A percentile compares a stretch with the other conserved stretches of the same genome.
phyloP scores from a whole-genome alignment of 1,140 invertebrate genomes.

The Pseudachorutes palmiensis region DNA sequence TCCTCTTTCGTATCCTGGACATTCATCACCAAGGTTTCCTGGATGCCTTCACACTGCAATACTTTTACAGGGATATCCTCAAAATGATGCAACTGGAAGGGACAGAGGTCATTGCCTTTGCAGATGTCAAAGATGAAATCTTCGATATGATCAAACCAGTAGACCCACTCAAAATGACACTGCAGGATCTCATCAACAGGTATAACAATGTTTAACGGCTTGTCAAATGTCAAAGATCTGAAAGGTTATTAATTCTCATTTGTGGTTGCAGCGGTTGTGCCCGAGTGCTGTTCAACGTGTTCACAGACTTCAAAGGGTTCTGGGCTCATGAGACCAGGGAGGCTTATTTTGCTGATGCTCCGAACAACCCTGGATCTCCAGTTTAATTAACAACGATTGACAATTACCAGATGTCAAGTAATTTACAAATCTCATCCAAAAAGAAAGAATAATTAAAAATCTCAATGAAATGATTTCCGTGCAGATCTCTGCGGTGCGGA shows the following conservation, averaged over 20 bases:
- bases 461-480: too few species aligned
- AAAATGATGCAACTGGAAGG: slow-evolving; percentile 76
- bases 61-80: slow-evolving; percentile 89
- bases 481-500: too few species aligned
- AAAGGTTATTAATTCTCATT: not conserved
- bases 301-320: slow-evolving; percentile 93
- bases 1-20: slow-evolving; percentile 86
- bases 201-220: slow-evolving; percentile 31
- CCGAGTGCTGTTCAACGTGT: slow-evolving; percentile 84
- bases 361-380: too few species aligned
- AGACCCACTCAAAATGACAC: slow-evolving; percentile 73
- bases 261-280: slow-evolving; percentile 74
- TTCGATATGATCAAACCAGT: slow-evolving; percentile 94
- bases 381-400: not conserved
- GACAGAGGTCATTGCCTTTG: slow-evolving; percentile 77
- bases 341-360: too few species aligned
- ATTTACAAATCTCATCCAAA: too few species aligned
- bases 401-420: too few species aligned
- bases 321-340: slow-evolving; percentile 93
- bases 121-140: slow-evolving; percentile 94
- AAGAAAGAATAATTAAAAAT: too few species aligned
- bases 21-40: slow-evolving; percentile 79
- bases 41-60: slow-evolving; percentile 82
- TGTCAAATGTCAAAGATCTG: not conserved
- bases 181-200: slow-evolving; percentile 67